phyloP scores from a whole-genome alignment of 2,113 vertebrate species.

The Lepus timidus region DNA sequence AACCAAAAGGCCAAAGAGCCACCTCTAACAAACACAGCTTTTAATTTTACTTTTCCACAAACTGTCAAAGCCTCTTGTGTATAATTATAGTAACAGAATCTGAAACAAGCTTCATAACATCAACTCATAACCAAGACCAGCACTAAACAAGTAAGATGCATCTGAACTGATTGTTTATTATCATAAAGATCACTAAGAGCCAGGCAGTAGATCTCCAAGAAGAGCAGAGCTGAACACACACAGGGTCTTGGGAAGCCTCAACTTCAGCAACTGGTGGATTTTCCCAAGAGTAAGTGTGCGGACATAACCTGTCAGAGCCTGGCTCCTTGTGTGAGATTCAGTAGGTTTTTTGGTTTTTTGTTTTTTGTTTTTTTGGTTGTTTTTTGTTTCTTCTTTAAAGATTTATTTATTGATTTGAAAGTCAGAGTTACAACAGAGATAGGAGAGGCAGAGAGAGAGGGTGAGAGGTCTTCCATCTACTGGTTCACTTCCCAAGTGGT shows the following conservation, averaged over 20 bases:
- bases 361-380: neutral
- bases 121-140: neutral
- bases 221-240: neutral
- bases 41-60: too few relatives aligned
- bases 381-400: too few relatives aligned
- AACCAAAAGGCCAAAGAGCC: too few relatives aligned
- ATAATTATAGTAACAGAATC: too few relatives aligned
- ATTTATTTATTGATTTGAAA: too few relatives aligned
- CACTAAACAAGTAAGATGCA: neutral
- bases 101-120: neutral
- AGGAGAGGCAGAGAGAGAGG: too few relatives aligned
- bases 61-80: too few relatives aligned
- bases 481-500: too few relatives aligned
- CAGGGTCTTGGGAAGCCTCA: neutral
- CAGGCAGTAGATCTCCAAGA: neutral
- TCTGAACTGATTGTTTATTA: neutral
- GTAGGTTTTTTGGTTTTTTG: too few relatives aligned
- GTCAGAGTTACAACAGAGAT: too few relatives aligned
- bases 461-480: too few relatives aligned
- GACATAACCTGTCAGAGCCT: neutral
- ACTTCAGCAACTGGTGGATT: neutral
- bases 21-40: too few relatives aligned
- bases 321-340: neutral
- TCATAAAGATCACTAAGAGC: neutral
- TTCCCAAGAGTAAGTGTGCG: neutral